phyloP scores from a whole-genome alignment of 2,888 invertebrate species.

The Ormyrus rosae region DNA sequence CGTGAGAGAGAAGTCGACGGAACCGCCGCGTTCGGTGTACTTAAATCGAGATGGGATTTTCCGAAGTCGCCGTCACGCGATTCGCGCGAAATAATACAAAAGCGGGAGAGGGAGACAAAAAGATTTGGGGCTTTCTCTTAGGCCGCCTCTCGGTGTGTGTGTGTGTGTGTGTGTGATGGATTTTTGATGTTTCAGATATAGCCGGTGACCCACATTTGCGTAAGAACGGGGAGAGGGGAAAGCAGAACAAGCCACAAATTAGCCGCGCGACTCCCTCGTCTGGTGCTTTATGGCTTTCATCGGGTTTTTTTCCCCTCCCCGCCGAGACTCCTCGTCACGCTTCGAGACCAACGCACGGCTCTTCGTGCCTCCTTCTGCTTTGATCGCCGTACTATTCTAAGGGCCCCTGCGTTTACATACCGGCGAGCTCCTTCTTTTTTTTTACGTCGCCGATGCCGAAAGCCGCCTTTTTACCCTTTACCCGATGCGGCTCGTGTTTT shows the following conservation, averaged over 20 bases:
- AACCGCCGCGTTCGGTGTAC: background rate
- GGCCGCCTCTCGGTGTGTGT: background rate
- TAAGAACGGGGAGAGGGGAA: background rate
- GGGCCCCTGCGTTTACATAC: background rate
- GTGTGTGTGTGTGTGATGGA: background rate
- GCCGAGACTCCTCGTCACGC: background rate
- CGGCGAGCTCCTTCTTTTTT: slow-evolving; percentile 8
- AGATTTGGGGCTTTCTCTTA: slow-evolving; percentile 30
- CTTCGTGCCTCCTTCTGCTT: slow-evolving; percentile 22
- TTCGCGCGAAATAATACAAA: background rate
- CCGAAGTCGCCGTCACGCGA: slow-evolving; percentile 19
- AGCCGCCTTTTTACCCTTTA: background rate
- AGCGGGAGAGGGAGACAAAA: background rate
- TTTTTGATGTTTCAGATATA: slow-evolving; percentile 14
- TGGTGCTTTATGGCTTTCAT: slow-evolving; percentile 25
- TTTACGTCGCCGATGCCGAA: background rate
- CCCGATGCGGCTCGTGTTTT: background rate
- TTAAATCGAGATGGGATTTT: background rate
- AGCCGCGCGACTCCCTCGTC: background rate
- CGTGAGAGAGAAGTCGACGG: background rate
- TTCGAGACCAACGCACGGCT: slow-evolving; percentile 21
- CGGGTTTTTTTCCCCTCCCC: background rate
- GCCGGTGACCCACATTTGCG: slow-evolving; percentile 26
- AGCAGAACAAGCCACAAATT: background rate
- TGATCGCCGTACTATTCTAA: slow-evolving; percentile 7